These are phyloP conservation scores for Glyptemys insculpta DNA, from an alignment of 2,797 vertebrate genomes.

Conservation along the genomic window DNA sequence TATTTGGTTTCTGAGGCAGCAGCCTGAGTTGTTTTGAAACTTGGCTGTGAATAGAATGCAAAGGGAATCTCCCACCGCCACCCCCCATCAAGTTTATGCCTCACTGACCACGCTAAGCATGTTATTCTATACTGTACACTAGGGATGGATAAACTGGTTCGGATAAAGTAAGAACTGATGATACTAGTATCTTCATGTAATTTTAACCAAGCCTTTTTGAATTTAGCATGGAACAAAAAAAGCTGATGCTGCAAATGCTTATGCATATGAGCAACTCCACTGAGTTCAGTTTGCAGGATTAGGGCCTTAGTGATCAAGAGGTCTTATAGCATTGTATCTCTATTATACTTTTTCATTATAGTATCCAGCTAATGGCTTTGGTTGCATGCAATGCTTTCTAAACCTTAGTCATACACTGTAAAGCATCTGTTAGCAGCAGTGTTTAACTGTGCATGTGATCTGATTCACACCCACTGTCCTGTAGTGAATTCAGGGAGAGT, in stretches of 20 bases:
- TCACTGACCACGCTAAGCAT: slow-evolving; percentile 74
- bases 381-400: slow-evolving; percentile 60
- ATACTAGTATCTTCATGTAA: slow-evolving; percentile 67
- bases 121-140: slow-evolving; percentile 60
- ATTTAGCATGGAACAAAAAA: slow-evolving; percentile 65
- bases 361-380: slow-evolving; percentile 62
- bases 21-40: slow-evolving; percentile 73
- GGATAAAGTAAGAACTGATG: slow-evolving; percentile 44
- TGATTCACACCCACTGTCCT: not conserved
- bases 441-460: slow-evolving; percentile 61
- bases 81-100: slow-evolving; percentile 71
- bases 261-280: slow-evolving; percentile 74
- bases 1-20: slow-evolving; percentile 74
- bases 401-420: slow-evolving; percentile 60
- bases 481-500: not conserved
- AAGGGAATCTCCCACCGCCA: slow-evolving; percentile 59
- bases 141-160: slow-evolving; percentile 70
- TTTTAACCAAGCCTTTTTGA: slow-evolving; percentile 73
- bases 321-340: slow-evolving; percentile 67
- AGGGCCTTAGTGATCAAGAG: slow-evolving; percentile 76
- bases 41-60: slow-evolving; percentile 77
- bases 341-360: slow-evolving; percentile 75
- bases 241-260: slow-evolving; percentile 71
- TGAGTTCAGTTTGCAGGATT: slow-evolving; percentile 77
- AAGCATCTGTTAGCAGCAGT: slow-evolving; percentile 62